Base-by-base conservation (phyloP, 2,797 vertebrate species). In the Catamblyrhynchus diadema region DNA sequence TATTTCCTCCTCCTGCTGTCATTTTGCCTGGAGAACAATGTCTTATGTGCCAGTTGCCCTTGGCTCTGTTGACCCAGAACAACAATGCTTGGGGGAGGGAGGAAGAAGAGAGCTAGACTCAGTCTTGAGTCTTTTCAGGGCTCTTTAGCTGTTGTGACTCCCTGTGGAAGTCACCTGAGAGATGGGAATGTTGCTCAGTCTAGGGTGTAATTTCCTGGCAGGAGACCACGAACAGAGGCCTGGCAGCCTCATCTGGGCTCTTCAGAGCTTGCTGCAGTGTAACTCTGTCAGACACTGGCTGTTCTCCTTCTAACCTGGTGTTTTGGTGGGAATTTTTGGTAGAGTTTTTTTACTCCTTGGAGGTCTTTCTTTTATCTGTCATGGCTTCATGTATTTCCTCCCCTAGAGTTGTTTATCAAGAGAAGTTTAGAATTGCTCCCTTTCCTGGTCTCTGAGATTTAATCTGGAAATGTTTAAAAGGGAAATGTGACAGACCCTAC, bases 41-140 rank as follows among this genome's bases (percentile, higher is more conserved):
- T 94, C 83, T 90, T 95, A 81, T 94, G 67, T 75, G 82, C 87
- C 42, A 80, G 51, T 88, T 93, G 93, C 92, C 82, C 94, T 92
- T 96, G 90, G 84, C 88, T 92, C 91, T 96, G 73, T 48, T 97
- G 94, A 96, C 96, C 93, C 17, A 1, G 89, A 96, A 96, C 87
- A 93, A 1, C 57, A 94, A 71, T 45, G 69, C 78, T 82, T 80
- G 74, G 39, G 35, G 83, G 53, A 91, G 88, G 93, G 81, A 89
- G 44, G 59, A 61, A 65, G 53, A 77, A 73, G 60, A 75, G 8
- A 47, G 28, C 74, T 51, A n/a, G 32, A 13, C 67, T 84, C 23
- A 9, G 1, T 82, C 73, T 64, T 7, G 4, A 80, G 35, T 64
- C 82, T 81, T 84, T 74, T 62, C 37, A 51, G 47, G 32, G 66